Base-by-base conservation (phyloP, 2,888 invertebrate genomes). In the Beris morrisii region DNA sequence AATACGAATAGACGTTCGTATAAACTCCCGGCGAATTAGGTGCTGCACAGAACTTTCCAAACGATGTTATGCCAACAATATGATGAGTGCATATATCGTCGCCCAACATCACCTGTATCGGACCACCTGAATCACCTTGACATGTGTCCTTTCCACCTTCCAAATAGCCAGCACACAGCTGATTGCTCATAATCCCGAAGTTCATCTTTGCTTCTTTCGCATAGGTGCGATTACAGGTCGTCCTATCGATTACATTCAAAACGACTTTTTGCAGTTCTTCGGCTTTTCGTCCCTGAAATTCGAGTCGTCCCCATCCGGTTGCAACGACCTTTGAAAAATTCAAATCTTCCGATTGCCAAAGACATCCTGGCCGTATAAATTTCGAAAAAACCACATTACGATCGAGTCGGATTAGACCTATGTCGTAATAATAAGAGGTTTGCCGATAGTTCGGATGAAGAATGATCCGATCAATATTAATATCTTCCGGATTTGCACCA, bases 401-500 rank as follows among this genome's bases (percentile, higher is more conserved):
- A 6, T 72, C 72, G 1, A 87, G 75, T 70, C 82, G 78, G 0
- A 87, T 69, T 4, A 87, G 74, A 4, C 86, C 87, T 69, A 88
- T 86, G 69, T 87, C 87, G 67, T 85, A 81, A 72, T 87, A 86
- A 73, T 84, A 83, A 9, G 77, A 75, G 0, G 83, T 81, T 5
- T 80, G 79, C 11, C 75, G 78, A 74, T 86, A 86, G 50, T 81
- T 75, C 2, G 84, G 84, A 76, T 86, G 84, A 13, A 78, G 70
- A 13, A 82, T 81, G 9, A 83, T 79, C 44, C 79, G 72, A 0
- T 74, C 72, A 4, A 85, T 79, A 64, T 74, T 73, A 53, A 82
- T 80, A 69, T 84, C 83, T 67, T 76, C 75, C 66, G 77, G 71
- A 0, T 12, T 57, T 6, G 32, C n/a, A 12, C 13, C n/a, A 11